Conservation (phyloP, 2,113 vertebrate genomes). For the Cyprinodon tularosa region DNA sequence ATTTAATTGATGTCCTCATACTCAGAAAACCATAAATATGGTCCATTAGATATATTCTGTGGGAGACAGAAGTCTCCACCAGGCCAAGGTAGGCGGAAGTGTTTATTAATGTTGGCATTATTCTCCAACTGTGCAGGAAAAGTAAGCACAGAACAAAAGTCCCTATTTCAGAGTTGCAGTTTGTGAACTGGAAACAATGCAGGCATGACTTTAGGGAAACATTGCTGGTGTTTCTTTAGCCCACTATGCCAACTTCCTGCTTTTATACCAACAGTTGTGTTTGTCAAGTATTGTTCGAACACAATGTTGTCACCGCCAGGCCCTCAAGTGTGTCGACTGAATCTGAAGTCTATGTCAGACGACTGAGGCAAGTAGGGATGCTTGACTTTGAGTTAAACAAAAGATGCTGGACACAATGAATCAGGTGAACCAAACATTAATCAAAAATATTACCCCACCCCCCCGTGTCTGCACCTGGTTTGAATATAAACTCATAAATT, state of each 20-base stretch:
- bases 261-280: constrained; percentile 61
- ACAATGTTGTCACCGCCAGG: constrained; percentile 57
- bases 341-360: constrained; percentile 27
- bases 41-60: constrained; percentile 18
- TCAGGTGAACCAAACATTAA: background rate
- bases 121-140: constrained; percentile 48
- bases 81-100: constrained; percentile 23
- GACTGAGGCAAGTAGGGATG: background rate
- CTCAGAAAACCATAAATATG: background rate
- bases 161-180: constrained; percentile 31
- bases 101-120: constrained; percentile 57
- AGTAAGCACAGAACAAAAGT: constrained; percentile 20
- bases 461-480: background rate
- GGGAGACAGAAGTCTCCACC: constrained; percentile 17
- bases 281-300: constrained; percentile 70
- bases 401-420: background rate
- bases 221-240: constrained; percentile 57
- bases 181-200: constrained; percentile 60
- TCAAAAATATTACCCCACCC: background rate
- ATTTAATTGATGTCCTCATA: too few relatives aligned
- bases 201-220: constrained; percentile 49
- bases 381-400: constrained; percentile 6
- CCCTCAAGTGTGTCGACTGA: background rate
- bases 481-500: background rate
- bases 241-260: constrained; percentile 68